phyloP scores from a whole-genome alignment of 2,888 invertebrate species.

The Brachyptera putata region DNA sequence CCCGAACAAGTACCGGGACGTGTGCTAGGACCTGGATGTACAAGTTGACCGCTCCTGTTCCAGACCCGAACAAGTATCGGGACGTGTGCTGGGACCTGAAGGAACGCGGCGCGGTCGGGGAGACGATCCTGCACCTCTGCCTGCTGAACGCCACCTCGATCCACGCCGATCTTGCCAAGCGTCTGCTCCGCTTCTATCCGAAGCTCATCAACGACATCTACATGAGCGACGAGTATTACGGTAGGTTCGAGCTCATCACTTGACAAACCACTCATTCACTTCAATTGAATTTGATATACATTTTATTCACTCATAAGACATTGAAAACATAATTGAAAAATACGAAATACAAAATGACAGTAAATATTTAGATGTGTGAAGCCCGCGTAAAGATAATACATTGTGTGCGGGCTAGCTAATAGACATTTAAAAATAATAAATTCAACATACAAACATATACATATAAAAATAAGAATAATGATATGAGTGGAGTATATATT shows the following conservation, averaged over 20 bases:
- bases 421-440: too few relatives aligned
- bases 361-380: too few relatives aligned
- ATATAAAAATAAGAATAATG: too few relatives aligned
- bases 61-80: constrained; percentile 67
- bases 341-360: too few relatives aligned
- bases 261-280: too few relatives aligned
- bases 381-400: too few relatives aligned
- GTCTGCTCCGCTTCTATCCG: constrained; percentile 87
- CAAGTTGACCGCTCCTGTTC: constrained; percentile 36
- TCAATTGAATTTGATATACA: too few relatives aligned
- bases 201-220: constrained; percentile 95
- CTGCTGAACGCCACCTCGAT: constrained; percentile 85
- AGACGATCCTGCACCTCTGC: constrained; percentile 90
- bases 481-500: too few relatives aligned
- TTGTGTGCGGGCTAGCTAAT: too few relatives aligned
- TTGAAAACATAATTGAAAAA: too few relatives aligned
- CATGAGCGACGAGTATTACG: constrained; percentile 95
- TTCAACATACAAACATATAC: too few relatives aligned
- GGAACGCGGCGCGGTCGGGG: constrained; percentile 93
- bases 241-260: constrained; percentile 47
- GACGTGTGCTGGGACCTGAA: constrained; percentile 89
- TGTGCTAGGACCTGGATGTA: constrained; percentile 76
- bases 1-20: constrained; percentile 70
- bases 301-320: too few relatives aligned
- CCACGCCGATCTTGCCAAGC: constrained; percentile 89